Conservation (phyloP, 2,888 invertebrate species). For the Mantis religiosa region DNA sequence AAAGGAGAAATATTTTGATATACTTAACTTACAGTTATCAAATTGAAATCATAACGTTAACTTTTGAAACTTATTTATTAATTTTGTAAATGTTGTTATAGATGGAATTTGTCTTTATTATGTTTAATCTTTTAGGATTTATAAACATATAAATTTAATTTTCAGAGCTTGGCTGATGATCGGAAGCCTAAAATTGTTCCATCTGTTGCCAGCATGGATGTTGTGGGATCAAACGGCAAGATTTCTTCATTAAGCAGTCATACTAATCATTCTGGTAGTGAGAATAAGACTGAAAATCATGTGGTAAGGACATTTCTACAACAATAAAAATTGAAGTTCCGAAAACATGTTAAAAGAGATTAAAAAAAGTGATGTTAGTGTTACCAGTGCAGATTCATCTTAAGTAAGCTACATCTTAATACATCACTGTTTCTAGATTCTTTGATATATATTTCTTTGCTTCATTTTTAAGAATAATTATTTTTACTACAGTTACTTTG, state of each 20-base stretch:
- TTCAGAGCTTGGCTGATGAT: constrained; percentile 56
- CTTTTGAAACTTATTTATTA: background rate
- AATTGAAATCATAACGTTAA: background rate
- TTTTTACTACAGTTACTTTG: too few relatives aligned
- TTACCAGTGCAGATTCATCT: too few relatives aligned
- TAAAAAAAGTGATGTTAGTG: too few relatives aligned
- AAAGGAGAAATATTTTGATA: background rate
- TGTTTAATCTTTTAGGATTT: background rate
- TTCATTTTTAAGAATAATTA: too few relatives aligned
- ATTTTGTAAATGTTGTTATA: background rate
- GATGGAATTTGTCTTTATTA: background rate
- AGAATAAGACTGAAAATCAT: constrained; percentile 22
- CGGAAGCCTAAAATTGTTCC: constrained; percentile 40
- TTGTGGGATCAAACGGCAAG: constrained; percentile 32
- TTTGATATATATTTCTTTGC: too few relatives aligned
- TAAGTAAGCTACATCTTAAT: too few relatives aligned
- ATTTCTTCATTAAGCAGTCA: constrained; percentile 9
- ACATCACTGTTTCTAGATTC: too few relatives aligned
- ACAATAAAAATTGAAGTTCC: too few relatives aligned
- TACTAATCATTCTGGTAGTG: background rate
- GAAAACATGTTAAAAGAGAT: too few relatives aligned
- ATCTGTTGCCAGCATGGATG: constrained; percentile 38
- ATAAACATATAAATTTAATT: background rate
- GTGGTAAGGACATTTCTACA: background rate
- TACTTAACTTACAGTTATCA: background rate